Evolutionary conservation across 2,888 invertebrate genomes (phyloP).

Genomic region (Sarcophaga carnaria): DNA sequence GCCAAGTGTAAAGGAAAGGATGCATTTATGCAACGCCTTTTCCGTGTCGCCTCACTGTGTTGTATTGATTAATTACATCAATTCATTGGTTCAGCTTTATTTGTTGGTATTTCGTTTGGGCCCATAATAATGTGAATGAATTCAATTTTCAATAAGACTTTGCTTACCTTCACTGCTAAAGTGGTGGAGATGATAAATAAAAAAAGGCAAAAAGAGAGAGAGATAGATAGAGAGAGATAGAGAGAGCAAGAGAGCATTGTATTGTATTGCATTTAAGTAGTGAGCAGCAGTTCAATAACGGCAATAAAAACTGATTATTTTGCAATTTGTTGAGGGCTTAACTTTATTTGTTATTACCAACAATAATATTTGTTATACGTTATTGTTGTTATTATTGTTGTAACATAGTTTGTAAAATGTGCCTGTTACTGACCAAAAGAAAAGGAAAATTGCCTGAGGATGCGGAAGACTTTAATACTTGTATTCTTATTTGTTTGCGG

Average conservation of each 20-base stretch:
- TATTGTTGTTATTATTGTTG: slow-evolving; percentile 4
- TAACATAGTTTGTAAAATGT: not conserved
- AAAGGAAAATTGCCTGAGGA: slow-evolving; percentile 65
- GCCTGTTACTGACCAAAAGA: slow-evolving; percentile 40
- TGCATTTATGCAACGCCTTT: slow-evolving; percentile 64
- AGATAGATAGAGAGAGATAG: not conserved
- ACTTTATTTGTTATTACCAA: slow-evolving; percentile 55
- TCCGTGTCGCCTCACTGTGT: slow-evolving; percentile 65
- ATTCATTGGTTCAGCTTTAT: slow-evolving; percentile 66
- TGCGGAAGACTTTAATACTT: slow-evolving; percentile 58
- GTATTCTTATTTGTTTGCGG: not conserved
- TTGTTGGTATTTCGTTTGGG: slow-evolving; percentile 61
- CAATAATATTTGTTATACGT: slow-evolving; percentile 13
- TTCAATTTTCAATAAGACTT: slow-evolving; percentile 59
- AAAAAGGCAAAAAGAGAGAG: not conserved
- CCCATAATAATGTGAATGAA: slow-evolving; percentile 53
- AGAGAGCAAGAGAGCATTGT: slow-evolving; percentile 15
- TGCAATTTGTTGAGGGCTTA: slow-evolving; percentile 69
- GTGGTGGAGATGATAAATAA: no score
- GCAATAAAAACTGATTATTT: slow-evolving; percentile 68
- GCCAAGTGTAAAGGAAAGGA: slow-evolving; percentile 60
- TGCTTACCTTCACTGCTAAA: not conserved
- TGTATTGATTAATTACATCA: slow-evolving; percentile 68
- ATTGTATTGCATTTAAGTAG: slow-evolving; percentile 31
- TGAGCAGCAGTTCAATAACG: slow-evolving; percentile 46